These are phyloP conservation scores for Triplophysa siluroides DNA, from an alignment of 2,113 vertebrate genomes.

Conservation along the genomic window DNA sequence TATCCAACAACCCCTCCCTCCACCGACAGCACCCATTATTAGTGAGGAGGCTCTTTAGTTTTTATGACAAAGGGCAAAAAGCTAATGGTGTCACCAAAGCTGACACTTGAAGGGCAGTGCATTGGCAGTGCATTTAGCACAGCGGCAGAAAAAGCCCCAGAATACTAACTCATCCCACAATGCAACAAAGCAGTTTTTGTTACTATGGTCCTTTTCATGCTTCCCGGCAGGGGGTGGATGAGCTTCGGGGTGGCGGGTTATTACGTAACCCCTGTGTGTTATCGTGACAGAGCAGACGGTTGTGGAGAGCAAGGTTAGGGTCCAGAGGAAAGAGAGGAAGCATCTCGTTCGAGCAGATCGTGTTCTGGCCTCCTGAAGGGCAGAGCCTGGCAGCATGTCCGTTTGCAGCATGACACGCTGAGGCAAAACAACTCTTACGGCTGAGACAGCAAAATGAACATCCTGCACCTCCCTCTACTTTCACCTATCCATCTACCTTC, in stretches of 20 bases:
- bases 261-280: conserved; percentile 16
- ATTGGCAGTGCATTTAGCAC: not conserved
- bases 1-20: not conserved
- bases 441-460: conserved; percentile 35
- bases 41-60: not conserved
- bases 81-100: conserved; percentile 4
- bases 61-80: not conserved
- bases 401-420: conserved; percentile 15
- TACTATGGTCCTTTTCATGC: not conserved
- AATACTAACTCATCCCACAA: conserved; percentile 12
- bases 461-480: conserved; percentile 3
- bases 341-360: conserved; percentile 29
- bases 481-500: conserved; percentile 21
- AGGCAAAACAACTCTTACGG: conserved; percentile 34
- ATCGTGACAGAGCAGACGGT: conserved; percentile 4
- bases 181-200: not conserved
- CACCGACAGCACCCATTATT: not conserved
- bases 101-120: conserved; percentile 21
- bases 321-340: conserved; percentile 30
- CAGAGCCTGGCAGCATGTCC: conserved; percentile 41
- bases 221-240: not conserved
- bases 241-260: not conserved
- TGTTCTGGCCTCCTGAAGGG: conserved; percentile 45
- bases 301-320: conserved; percentile 13
- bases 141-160: not conserved